Base-by-base conservation (phyloP, 1,140 invertebrate species). In the Drosophila malerkotliana region DNA sequence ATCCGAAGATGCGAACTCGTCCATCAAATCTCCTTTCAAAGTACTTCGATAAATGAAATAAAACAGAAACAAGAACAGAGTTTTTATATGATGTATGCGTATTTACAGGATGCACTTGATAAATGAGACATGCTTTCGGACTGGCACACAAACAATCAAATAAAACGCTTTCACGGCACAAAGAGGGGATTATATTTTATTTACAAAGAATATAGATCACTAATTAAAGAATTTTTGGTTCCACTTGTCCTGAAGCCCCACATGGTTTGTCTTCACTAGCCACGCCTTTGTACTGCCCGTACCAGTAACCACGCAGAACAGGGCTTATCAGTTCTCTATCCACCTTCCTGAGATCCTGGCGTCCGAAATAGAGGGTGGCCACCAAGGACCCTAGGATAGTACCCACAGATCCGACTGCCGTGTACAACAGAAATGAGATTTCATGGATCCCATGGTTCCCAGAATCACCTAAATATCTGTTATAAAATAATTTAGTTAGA, bases 1-100 rank as follows among this genome's bases (percentile, higher is more conserved):
- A 96, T 37, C 95, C 96, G 81, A 97, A 94, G 0, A 96, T 91
- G 53, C 96, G 92, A 1, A 97, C 94, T 61, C 93, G 94, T 62
- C 94, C 94, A 89, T 96, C 94, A 63, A 96, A 97, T 72, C 96
- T 93, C 87, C 93, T 93, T 74, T 97, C 96, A 75, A 98, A 93
- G 88, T 98, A 98, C 95, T 97, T 15, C 24, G 34, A 30, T 28
- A 28, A 64, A 53, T 3, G 45, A 49, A 39, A 60, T 30, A 1
- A 72, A 62, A 62, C 53, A 64, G 41, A 66, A 47, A 44, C 30
- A 34, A 28, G n/a, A 59, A 52, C 54, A 44, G 26, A 26, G 2
- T 34, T 37, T 54, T 44, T 53, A 45, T 44, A 60, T 24, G 52
- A 72, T 47, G 32, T 24, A 47, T 47, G 18, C 18, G 3, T 73